Percentiles rank a stretch among this genome's conserved stretches.
These are phyloP conservation scores for Apteryx owenii DNA, from an alignment of 2,113 vertebrate genomes.

Conservation along the genomic window DNA sequence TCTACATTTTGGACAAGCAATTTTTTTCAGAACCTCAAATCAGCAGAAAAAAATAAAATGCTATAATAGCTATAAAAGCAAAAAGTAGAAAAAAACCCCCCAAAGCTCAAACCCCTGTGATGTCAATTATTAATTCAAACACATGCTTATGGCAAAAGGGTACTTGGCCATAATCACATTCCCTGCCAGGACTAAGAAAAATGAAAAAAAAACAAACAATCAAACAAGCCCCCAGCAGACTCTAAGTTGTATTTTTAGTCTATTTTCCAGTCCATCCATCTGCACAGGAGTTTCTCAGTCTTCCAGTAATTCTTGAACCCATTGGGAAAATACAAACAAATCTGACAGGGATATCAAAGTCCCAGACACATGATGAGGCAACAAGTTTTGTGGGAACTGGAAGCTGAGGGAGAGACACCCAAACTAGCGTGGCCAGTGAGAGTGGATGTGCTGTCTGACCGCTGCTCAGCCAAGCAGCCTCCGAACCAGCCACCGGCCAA, in stretches of 20 bases:
- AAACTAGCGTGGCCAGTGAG: background rate
- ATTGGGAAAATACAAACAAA: background rate
- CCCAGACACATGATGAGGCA: background rate
- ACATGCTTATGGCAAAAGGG: background rate
- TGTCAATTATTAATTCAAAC: background rate
- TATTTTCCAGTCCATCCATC: background rate
- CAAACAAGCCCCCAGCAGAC: background rate
- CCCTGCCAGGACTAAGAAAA: background rate
- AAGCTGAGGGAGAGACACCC: background rate
- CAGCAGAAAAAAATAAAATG: background rate
- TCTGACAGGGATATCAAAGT: background rate
- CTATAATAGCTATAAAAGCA: background rate
- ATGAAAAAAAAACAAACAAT: background rate
- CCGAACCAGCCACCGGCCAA: background rate
- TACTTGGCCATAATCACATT: background rate
- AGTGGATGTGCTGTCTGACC: background rate
- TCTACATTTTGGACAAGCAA: background rate
- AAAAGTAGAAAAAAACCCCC: background rate
- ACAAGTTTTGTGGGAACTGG: background rate
- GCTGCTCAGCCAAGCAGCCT: background rate
- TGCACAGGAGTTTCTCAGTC: background rate
- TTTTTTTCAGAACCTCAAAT: background rate
- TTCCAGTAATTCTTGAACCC: background rate
- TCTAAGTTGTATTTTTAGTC: background rate
- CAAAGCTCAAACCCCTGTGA: background rate